These are phyloP conservation scores for Cranoglanis bouderius DNA, from an alignment of 2,113 vertebrate species.

Conservation along the genomic window DNA sequence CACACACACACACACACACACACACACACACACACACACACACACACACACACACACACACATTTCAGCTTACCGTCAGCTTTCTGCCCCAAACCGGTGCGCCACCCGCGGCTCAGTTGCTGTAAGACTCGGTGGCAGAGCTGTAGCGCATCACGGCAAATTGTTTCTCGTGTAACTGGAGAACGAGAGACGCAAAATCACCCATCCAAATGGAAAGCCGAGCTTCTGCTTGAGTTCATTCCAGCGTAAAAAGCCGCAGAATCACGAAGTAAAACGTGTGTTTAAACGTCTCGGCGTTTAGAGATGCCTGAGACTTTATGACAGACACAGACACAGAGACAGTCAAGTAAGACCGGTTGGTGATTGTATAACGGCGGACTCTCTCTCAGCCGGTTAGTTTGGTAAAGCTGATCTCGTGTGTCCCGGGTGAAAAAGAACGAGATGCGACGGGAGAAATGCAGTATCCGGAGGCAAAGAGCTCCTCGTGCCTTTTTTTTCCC, in stretches of 20 bases:
- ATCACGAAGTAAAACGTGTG: background rate
- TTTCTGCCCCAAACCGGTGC: conserved; percentile 36
- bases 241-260: conserved; percentile 15
- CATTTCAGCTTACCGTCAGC: conserved; percentile 50
- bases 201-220: conserved; percentile 36
- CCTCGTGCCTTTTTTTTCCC: conserved; percentile 30
- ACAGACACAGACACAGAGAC: background rate
- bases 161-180: background rate
- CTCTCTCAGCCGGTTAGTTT: background rate
- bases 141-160: conserved; percentile 43
- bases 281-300: conserved; percentile 11
- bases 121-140: conserved; percentile 11
- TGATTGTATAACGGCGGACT: background rate
- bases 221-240: conserved; percentile 36
- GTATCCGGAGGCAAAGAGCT: conserved; percentile 49
- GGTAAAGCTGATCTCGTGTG: background rate
- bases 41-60: background rate
- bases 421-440: background rate
- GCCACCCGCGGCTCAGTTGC: conserved; percentile 33
- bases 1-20: conserved; percentile 6
- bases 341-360: background rate
- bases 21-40: conserved; percentile 5
- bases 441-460: conserved; percentile 35
- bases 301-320: conserved; percentile 33
- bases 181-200: conserved; percentile 36